These are phyloP conservation scores for Trachelus iudaicus DNA, from an alignment of 2,888 invertebrate species.

Conservation along the genomic window DNA sequence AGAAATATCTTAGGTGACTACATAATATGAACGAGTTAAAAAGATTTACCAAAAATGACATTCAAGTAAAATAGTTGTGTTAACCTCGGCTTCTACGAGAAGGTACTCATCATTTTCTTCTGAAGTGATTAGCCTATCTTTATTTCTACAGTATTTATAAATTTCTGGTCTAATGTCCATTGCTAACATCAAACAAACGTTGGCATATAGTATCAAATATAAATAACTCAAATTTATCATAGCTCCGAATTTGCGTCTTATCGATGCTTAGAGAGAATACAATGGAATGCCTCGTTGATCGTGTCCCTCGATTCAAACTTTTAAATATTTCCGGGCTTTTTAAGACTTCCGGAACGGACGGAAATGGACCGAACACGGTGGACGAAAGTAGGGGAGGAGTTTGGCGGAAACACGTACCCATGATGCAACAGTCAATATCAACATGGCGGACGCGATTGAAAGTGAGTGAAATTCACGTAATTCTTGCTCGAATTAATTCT, in stretches of 20 bases:
- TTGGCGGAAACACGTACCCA: constrained; percentile 54
- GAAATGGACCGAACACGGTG: constrained; percentile 14
- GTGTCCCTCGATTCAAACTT: not conserved
- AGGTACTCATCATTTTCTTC: constrained; percentile 66
- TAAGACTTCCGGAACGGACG: constrained; percentile 13
- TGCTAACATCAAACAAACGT: constrained; percentile 8
- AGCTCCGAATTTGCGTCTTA: not conserved
- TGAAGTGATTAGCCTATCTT: constrained; percentile 63
- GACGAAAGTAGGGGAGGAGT: constrained; percentile 20
- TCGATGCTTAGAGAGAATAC: not conserved
- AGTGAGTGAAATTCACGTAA: constrained; percentile 74
- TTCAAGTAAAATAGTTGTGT: constrained; percentile 64
- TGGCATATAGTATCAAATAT: not conserved
- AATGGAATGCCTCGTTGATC: not conserved
- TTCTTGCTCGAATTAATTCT: constrained; percentile 45
- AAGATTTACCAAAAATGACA: constrained; percentile 67
- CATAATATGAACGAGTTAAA: not conserved
- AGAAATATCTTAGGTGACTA: not conserved
- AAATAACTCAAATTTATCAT: not conserved
- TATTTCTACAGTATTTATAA: constrained; percentile 64
- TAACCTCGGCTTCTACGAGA: constrained; percentile 64
- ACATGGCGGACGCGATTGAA: constrained; percentile 85
- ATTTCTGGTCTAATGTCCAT: constrained; percentile 37
- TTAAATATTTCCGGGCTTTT: not conserved
- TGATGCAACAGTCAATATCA: constrained; percentile 70